phyloP scores from a whole-genome alignment of 1,140 invertebrate species.

The Paracyclopina nana region DNA sequence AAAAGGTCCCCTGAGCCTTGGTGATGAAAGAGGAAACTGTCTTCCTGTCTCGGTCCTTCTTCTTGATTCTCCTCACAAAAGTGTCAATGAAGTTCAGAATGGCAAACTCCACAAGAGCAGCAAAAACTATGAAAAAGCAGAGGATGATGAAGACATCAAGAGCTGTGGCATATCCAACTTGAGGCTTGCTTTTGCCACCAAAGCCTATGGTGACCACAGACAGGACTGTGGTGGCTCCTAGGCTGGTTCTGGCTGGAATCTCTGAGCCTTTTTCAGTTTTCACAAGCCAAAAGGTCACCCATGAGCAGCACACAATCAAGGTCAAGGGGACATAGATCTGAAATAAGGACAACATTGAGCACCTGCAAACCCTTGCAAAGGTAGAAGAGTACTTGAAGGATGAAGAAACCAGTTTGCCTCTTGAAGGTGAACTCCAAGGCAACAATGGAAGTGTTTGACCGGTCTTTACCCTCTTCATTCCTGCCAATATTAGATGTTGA shows the following conservation, averaged over 20 bases:
- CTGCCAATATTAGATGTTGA: background rate
- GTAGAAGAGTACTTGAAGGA: too few species aligned
- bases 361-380: too few species aligned
- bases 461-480: background rate
- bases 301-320: conserved; percentile 39
- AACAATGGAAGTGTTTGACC: background rate
- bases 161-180: conserved; percentile 37
- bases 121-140: conserved; percentile 38
- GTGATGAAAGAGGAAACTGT: too few species aligned
- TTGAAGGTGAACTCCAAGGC: conserved; percentile 7
- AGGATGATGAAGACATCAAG: conserved; percentile 39
- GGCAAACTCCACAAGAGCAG: conserved; percentile 38
- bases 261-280: conserved; percentile 28
- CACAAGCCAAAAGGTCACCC: conserved; percentile 45
- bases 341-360: conserved; percentile 38
- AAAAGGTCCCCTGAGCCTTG: too few species aligned
- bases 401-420: background rate
- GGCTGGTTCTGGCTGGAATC: conserved; percentile 13
- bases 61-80: conserved; percentile 4
- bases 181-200: conserved; percentile 35
- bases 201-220: conserved; percentile 38
- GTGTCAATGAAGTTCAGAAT: conserved; percentile 38
- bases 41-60: conserved; percentile 10
- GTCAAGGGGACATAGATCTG: conserved; percentile 40
- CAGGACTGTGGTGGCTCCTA: conserved; percentile 39